Percentiles rank a stretch among this genome's conserved stretches.
Evolutionary conservation across 2,113 vertebrate genomes (phyloP).

Genomic region (Numida meleagris): DNA sequence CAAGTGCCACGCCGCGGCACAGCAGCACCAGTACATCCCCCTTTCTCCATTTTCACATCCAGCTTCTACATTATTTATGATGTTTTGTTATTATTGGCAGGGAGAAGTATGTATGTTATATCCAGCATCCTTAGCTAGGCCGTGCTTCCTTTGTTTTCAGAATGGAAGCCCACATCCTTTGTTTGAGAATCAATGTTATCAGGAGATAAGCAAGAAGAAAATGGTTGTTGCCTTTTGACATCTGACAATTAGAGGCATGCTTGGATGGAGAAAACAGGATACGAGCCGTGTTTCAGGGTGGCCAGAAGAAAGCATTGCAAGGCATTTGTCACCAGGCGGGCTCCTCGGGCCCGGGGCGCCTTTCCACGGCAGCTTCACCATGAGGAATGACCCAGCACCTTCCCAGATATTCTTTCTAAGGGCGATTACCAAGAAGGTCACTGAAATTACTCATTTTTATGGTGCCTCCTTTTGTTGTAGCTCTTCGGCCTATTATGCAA

Average conservation of each 20-base stretch:
- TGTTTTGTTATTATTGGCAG: slow-evolving; percentile 65
- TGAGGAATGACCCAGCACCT: slow-evolving; percentile 17
- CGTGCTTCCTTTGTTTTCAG: slow-evolving; percentile 80
- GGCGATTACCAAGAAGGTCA: slow-evolving; percentile 34
- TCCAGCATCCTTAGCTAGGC: slow-evolving; percentile 59
- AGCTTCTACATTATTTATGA: slow-evolving; percentile 66
- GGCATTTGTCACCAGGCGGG: slow-evolving; percentile 55
- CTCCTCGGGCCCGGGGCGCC: background rate
- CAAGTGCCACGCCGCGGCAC: background rate
- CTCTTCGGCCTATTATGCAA: slow-evolving; percentile 19
- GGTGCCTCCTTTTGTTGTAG: slow-evolving; percentile 27
- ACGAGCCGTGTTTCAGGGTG: slow-evolving; percentile 57
- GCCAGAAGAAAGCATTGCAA: slow-evolving; percentile 66
- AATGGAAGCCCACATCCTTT: slow-evolving; percentile 75
- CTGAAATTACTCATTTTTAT: slow-evolving; percentile 56
- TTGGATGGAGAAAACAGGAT: slow-evolving; percentile 80
- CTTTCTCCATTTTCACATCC: slow-evolving; percentile 31
- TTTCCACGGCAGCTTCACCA: background rate
- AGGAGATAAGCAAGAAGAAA: slow-evolving; percentile 80
- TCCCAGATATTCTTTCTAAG: slow-evolving; percentile 17
- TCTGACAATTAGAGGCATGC: slow-evolving; percentile 72
- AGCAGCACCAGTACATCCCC: background rate
- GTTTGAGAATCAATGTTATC: slow-evolving; percentile 78
- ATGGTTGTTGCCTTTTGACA: slow-evolving; percentile 76
- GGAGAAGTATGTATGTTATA: slow-evolving; percentile 48